Evolutionary conservation across 2,888 invertebrate genomes (phyloP), one percentile per base, ranked within the genome.

Genomic region (Pristionchus exspectatus): DNA sequence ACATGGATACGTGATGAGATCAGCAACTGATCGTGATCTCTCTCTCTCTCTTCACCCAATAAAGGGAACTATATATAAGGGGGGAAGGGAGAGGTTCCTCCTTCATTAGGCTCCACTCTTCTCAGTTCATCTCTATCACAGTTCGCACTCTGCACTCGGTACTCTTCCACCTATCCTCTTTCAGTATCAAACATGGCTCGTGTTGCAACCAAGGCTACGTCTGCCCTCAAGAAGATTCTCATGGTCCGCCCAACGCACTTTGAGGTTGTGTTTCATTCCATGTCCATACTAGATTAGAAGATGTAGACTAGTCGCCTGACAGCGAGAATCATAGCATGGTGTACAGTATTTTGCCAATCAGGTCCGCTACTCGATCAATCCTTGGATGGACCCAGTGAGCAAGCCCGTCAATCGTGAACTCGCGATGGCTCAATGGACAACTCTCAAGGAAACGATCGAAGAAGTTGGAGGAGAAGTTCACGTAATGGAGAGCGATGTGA

Each of bases 221-320:
- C 89, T 21, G 88, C 90, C 2, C 63, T 90, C 74, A 91, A 91
- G 84, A 87, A 91, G 44, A 93, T 95, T 77, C 88, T 95, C 44
- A 95, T 95, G 95, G 93, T 93, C 74, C 91, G 94, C 9, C 95
- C 95, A 21, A 94, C 94, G 10, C 92, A 93, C 90, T 95, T 94
- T 87, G 90, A 93, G 72, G 92, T 84, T 84, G 72, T 72, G 69
- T 14, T 72, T 72, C 14, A 54, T 9, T 54, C 54, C 27, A 27
- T 83, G 50, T 56, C n/a, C 18, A 50, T 7, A n/a, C 2, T 38
- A 81, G 14, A n/a, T 24, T 30, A 38, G 50, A 81, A 24, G 33
- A 27, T 50, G 81, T 44, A 72, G 33, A 74, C 33, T 38, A 74
- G 33, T 38, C 74, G 38, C 33, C 38, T 74, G 2, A 63, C 63